phyloP scores from a whole-genome alignment of 2,113 vertebrate species.

The Halichoerus grypus region DNA sequence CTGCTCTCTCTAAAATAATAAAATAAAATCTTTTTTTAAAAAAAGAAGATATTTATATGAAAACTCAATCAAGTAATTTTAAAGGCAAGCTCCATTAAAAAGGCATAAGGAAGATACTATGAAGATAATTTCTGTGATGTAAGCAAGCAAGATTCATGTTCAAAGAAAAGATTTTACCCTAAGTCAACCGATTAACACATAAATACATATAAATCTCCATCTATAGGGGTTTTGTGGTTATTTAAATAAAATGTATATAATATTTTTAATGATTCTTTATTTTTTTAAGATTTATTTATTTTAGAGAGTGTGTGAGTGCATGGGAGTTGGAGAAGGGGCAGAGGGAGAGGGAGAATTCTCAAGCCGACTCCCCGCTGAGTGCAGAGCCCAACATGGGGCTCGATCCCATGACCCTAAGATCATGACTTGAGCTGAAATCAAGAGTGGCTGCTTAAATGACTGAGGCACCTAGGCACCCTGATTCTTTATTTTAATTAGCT shows the following conservation, averaged over 20 bases:
- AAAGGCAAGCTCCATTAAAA: conserved; percentile 8
- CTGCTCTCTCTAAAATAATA: background rate
- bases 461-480: background rate
- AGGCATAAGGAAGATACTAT: background rate
- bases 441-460: background rate
- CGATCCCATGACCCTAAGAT: background rate
- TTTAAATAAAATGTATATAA: background rate
- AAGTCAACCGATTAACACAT: background rate
- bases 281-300: background rate
- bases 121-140: background rate
- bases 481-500: conserved; percentile 2
- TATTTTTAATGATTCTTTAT: background rate
- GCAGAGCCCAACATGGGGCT: background rate
- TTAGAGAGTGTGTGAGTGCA: too few species aligned
- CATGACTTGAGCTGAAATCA: background rate
- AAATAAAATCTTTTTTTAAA: too few species aligned
- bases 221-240: background rate
- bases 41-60: background rate
- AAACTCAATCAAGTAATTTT: conserved; percentile 17
- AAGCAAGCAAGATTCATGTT: background rate
- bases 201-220: background rate
- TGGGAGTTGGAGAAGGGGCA: background rate
- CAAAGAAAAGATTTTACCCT: conserved; percentile 38
- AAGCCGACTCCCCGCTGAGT: background rate
- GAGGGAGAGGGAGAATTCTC: background rate